Percentiles rank a stretch among this genome's conserved stretches.
phyloP scores from a whole-genome alignment of 2,888 invertebrate genomes.

The Ernsta delagoae region DNA sequence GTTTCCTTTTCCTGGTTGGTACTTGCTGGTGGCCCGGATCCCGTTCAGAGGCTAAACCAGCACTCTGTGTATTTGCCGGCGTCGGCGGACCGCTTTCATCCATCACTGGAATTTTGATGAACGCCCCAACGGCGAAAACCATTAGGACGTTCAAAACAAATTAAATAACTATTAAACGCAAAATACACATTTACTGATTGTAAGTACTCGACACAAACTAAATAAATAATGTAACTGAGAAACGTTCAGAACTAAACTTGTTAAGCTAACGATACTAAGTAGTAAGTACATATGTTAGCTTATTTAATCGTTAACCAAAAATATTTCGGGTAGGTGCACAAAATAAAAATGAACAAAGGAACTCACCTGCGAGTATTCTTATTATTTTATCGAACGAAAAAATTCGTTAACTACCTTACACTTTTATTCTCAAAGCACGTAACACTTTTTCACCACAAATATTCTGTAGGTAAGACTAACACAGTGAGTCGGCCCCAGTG shows the following conservation, averaged over 20 bases:
- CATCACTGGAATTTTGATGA: neutral
- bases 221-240: too few relatives aligned
- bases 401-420: neutral
- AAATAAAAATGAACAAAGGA: neutral
- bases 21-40: neutral
- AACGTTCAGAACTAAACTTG: neutral
- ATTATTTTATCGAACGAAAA: slow-evolving; percentile 1
- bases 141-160: neutral
- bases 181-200: too few relatives aligned
- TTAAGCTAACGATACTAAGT: neutral
- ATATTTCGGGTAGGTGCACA: neutral
- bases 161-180: too few relatives aligned
- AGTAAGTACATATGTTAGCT: neutral
- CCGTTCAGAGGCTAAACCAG: neutral
- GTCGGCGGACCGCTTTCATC: neutral
- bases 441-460: neutral
- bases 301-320: neutral
- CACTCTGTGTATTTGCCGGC: neutral
- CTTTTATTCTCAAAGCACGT: neutral
- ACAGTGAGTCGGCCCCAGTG: neutral
- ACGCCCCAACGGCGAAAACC: neutral
- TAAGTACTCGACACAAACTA: too few relatives aligned
- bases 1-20: neutral
- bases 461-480: neutral
- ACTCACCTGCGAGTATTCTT: neutral